Base-by-base conservation (phyloP, 2,113 vertebrate species). In the Phylloscopus trochiloides region DNA sequence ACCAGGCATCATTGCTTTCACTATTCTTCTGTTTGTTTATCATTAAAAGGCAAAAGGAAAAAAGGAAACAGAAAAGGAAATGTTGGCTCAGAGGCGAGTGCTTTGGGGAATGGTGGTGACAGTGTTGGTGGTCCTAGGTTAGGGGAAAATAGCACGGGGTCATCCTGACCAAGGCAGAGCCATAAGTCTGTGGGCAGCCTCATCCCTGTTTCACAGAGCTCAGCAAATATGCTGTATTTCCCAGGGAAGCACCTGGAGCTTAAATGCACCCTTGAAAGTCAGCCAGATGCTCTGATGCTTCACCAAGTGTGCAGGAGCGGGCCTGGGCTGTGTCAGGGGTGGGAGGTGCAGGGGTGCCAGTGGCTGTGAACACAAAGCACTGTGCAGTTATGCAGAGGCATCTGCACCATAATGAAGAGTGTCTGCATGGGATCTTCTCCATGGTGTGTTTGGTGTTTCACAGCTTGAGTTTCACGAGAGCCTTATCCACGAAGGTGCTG, bases 361-460 rank as follows among this genome's bases (percentile, higher is more conserved):
- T 52, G 54, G 25, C 55, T 77, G 17, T 32, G 78, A 58, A 17
- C 2, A 2, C 28, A 28, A 42, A 48, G 70, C 42, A 40, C 47
- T 0, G 0, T 26, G 40, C 3, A 2, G 29, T 17, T 34, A 1
- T 2, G 6, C 36, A 74, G 40, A 42, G 62, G 11, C n/a, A 15
- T 19, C 62, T 71, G 19, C 45, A 25, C 1, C 36, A 0, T 20
- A 43, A 28, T 43, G n/a, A 58, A 34, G 0, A 11, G 50, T 65
- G 54, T 51, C 65, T 43, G 42, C 16, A 8, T 14, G 25, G 54
- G 20, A 3, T 52, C 67, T 72, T 70, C 47, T 66, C 29, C 3
- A 0, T 55, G 36, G 21, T 48, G 26, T 6, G 4, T 28, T 51
- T 21, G 63, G n/a, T 20, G 2, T 71, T 72, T 78, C 74, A 55